Base-by-base conservation (phyloP, 1,140 invertebrate species). In the Hylaeus volcanicus region DNA sequence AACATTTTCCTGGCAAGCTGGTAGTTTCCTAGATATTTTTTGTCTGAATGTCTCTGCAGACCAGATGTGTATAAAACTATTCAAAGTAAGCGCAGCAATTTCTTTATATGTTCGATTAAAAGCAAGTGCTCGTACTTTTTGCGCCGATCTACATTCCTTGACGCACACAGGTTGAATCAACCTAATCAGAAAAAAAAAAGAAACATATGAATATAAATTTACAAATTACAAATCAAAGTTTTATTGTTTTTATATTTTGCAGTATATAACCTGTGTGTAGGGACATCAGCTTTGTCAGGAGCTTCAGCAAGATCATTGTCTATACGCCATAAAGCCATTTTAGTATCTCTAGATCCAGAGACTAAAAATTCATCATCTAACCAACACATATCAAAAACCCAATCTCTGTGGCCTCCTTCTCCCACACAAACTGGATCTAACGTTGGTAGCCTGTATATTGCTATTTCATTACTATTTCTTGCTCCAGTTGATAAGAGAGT, bases 361-460 rank as follows among this genome's bases (percentile, higher is more conserved):
- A 99, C 98, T 70, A 99, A 92, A 94, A 98, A 98, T 91, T 99
- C 96, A 93, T 99, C 98, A 93, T 99, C 98, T 65, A 99, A 91
- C 98, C 98, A 99, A 88, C 97, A 97, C 95, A 98, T 96, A 89
- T 99, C 98, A 94, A 99, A 98, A 82, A 99, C 97, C 96, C 98
- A 98, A 92, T 99, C 98, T 90, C 96, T 95, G 92, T 99, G 98
- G 15, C 97, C 97, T 89, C 94, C 94, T 94, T 99, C 98, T 5
- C 98, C 98, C n/a, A 99, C 96, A 93, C 97, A 98, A 39, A 99
- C 95, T 4, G 98, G 98, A 93, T 99, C 98, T 74, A 99, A 94
- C 1, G 98, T 98, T 45, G 98, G 98, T 86, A 99, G 93, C 88
- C 96, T 95, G 92, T 99, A 99, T 73, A 99, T 95, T 63, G 98